These are phyloP conservation scores for Phalacrocorax pelagicus DNA, from an alignment of 2,113 vertebrate genomes.

Conservation along the genomic window DNA sequence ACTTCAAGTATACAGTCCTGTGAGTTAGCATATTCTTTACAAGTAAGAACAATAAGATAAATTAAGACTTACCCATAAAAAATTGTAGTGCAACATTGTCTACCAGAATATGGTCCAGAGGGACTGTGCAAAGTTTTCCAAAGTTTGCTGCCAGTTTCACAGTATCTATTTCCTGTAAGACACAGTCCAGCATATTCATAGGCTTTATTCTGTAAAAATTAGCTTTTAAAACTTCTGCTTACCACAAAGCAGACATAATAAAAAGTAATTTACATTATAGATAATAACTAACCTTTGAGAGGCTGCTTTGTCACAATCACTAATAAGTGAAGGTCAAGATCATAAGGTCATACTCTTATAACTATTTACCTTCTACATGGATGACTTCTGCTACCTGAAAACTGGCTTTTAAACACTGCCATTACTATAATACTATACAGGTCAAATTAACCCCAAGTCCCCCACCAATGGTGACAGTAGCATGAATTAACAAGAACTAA, in stretches of 20 bases:
- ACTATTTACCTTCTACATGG: neutral
- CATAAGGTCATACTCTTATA: neutral
- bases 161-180: slow-evolving; percentile 91
- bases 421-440: neutral
- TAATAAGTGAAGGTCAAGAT: neutral
- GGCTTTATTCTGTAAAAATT: neutral
- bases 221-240: neutral
- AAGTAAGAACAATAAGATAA: neutral
- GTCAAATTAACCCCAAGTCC: neutral
- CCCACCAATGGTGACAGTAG: neutral
- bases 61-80: slow-evolving; percentile 91
- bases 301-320: neutral
- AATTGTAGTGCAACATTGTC: slow-evolving; percentile 99
- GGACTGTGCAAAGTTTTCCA: slow-evolving; percentile 97
- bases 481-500: neutral
- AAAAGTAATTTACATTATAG: neutral
- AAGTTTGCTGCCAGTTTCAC: slow-evolving; percentile 97
- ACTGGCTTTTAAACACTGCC: neutral
- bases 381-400: neutral
- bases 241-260: neutral
- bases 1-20: neutral
- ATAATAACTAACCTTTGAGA: neutral
- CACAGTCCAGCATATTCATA: neutral
- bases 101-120: slow-evolving; percentile 95
- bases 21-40: neutral